Evolutionary conservation across 1,140 invertebrate species (phyloP).

Genomic region (Diplogasteroides magnus): DNA sequence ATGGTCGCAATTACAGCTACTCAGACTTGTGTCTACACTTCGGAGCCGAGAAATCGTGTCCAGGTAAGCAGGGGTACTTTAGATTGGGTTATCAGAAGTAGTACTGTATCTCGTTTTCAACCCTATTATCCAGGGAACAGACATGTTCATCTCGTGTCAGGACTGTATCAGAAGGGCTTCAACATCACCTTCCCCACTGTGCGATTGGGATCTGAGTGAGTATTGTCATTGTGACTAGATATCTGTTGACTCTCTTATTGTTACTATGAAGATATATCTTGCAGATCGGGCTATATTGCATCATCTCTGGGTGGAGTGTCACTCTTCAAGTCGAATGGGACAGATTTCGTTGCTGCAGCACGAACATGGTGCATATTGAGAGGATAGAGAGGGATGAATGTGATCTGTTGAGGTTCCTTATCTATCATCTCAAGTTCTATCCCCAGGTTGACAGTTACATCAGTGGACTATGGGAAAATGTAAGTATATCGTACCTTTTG

Average conservation of each 20-base stretch:
- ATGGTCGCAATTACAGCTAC: constrained; percentile 31
- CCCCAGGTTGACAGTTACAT: constrained; percentile 31
- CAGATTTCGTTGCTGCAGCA: constrained; percentile 23
- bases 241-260: neutral
- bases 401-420: constrained; percentile 18
- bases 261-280: neutral
- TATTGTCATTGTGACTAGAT: neutral
- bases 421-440: constrained; percentile 37
- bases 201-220: constrained; percentile 29
- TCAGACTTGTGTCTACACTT: constrained; percentile 33
- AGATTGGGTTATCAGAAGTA: neutral
- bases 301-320: constrained; percentile 29
- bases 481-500: too few relatives aligned
- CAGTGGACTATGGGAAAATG: constrained; percentile 37
- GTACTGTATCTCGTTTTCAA: too few relatives aligned
- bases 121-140: constrained; percentile 28
- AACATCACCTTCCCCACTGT: constrained; percentile 36
- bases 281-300: constrained; percentile 30
- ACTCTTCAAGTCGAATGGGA: constrained; percentile 27
- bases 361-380: constrained; percentile 18
- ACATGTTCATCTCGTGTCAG: constrained; percentile 33
- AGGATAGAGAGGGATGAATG: neutral
- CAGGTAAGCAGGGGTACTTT: neutral
- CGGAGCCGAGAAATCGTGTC: constrained; percentile 3
- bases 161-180: constrained; percentile 35